Evolutionary conservation across 2,113 vertebrate species (phyloP).

Genomic region (Otolemur garnettii): DNA sequence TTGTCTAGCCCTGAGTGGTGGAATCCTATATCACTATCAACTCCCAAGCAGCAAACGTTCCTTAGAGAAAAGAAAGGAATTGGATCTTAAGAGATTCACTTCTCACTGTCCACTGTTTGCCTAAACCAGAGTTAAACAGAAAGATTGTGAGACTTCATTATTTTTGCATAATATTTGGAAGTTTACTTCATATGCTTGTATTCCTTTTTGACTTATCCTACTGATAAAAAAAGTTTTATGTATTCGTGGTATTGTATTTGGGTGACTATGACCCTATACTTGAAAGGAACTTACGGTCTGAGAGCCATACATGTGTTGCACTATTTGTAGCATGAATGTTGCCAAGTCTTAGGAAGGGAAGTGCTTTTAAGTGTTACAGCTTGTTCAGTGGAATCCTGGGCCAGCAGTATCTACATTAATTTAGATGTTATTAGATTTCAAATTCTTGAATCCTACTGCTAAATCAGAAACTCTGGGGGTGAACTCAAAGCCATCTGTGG

Average conservation of each 20-base stretch:
- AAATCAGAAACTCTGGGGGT: neutral
- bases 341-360: neutral
- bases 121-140: neutral
- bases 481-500: neutral
- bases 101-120: neutral
- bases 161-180: neutral
- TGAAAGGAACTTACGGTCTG: neutral
- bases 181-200: neutral
- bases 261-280: neutral
- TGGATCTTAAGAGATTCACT: neutral
- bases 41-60: neutral
- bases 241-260: neutral
- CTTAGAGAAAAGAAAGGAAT: neutral
- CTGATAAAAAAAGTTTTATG: neutral
- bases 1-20: no score
- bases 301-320: neutral
- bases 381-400: neutral
- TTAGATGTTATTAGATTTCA: neutral
- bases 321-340: neutral
- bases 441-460: neutral
- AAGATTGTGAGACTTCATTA: neutral
- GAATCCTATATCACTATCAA: neutral
- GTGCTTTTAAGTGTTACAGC: fast-evolving
- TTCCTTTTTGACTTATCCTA: neutral
- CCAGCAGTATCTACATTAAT: neutral